Percentiles rank a stretch among this genome's conserved stretches.
phyloP scores from a whole-genome alignment of 1,140 invertebrate species.

The Bombus turneri region DNA sequence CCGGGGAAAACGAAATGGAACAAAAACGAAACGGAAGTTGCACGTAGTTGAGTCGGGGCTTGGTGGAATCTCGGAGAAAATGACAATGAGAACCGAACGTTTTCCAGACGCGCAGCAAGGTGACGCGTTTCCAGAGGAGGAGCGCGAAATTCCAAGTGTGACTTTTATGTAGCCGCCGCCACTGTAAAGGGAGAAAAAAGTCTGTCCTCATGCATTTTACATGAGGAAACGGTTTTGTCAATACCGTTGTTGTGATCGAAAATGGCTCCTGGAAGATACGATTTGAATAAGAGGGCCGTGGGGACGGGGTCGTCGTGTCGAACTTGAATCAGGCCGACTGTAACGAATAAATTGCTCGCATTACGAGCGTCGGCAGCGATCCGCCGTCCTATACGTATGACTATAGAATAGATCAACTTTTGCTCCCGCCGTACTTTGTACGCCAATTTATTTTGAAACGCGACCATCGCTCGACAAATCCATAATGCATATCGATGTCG shows the following conservation, averaged over 20 bases:
- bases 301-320: constrained; percentile 63
- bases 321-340: constrained; percentile 69
- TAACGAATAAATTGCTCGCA: constrained; percentile 72
- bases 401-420: constrained; percentile 62
- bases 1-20: neutral
- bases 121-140: neutral
- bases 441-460: constrained; percentile 62
- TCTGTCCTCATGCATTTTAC: constrained; percentile 72
- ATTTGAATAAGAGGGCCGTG: constrained; percentile 75
- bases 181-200: constrained; percentile 39
- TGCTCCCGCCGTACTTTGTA: constrained; percentile 48
- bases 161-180: constrained; percentile 8
- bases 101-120: neutral
- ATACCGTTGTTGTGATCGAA: constrained; percentile 77
- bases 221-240: constrained; percentile 76
- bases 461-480: constrained; percentile 57
- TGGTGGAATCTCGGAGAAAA: neutral
- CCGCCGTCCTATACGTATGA: constrained; percentile 34
- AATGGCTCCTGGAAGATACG: constrained; percentile 75
- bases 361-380: constrained; percentile 61
- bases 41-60: neutral
- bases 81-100: neutral
- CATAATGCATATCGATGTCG: constrained; percentile 59
- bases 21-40: neutral
- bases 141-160: constrained; percentile 22